A percentile compares a stretch with the other conserved stretches of the same genome.
Evolutionary conservation across 2,888 invertebrate genomes (phyloP).

Genomic region (Lasioglossum leucozonium): DNA sequence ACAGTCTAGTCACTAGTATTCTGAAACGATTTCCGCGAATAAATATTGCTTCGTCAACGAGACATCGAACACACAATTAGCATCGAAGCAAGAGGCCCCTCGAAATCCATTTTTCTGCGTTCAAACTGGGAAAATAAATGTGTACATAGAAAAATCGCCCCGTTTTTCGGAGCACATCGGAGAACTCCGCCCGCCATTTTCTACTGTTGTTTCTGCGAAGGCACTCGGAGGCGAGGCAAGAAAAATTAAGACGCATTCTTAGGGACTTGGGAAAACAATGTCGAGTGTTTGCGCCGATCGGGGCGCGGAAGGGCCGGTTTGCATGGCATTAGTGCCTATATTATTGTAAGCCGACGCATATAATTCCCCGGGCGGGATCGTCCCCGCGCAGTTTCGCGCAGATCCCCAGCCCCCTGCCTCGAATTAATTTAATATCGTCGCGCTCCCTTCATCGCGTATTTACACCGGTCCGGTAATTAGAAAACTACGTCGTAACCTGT

Average conservation of each 20-base stretch:
- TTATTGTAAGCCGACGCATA: slow-evolving; percentile 82
- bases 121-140: background rate
- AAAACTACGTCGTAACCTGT: slow-evolving; percentile 44
- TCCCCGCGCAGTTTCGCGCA: slow-evolving; percentile 46
- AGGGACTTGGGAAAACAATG: slow-evolving; percentile 50
- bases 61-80: background rate
- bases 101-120: background rate
- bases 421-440: slow-evolving; percentile 61
- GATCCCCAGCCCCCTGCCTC: slow-evolving; percentile 30
- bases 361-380: slow-evolving; percentile 72
- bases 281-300: slow-evolving; percentile 53
- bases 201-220: slow-evolving; percentile 28
- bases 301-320: slow-evolving; percentile 66
- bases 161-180: background rate
- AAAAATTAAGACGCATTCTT: slow-evolving; percentile 61
- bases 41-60: too few relatives aligned
- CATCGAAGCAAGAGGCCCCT: background rate
- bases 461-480: slow-evolving; percentile 37
- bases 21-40: too few relatives aligned
- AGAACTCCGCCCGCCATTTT: background rate
- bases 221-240: slow-evolving; percentile 16
- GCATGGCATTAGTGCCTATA: slow-evolving; percentile 81
- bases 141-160: background rate
- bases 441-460: slow-evolving; percentile 37
- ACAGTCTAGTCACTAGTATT: too few relatives aligned